A percentile compares a stretch with the other conserved stretches of the same genome.
Conservation (phyloP, 2,888 invertebrate genomes). For the Thera obeliscata region DNA sequence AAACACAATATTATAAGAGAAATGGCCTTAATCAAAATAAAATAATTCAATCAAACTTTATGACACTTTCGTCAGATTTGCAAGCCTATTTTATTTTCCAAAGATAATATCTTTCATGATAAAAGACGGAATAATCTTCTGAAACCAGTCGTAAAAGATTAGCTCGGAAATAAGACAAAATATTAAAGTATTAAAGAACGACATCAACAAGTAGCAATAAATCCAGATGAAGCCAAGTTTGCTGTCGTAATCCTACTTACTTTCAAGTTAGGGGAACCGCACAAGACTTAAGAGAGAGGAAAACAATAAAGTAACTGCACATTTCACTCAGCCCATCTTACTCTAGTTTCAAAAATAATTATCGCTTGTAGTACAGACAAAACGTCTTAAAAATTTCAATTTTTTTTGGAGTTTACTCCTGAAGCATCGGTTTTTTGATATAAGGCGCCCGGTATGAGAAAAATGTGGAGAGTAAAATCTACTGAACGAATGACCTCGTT, state of each 20-base stretch:
- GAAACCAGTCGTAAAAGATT: constrained; percentile 1
- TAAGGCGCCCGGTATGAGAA: too few relatives aligned
- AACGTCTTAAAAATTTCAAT: too few relatives aligned
- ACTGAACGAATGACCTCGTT: too few relatives aligned
- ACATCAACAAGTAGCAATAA: constrained; percentile 18
- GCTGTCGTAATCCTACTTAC: constrained; percentile 15
- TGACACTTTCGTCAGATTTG: not conserved
- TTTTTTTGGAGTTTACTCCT: too few relatives aligned
- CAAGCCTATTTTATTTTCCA: not conserved
- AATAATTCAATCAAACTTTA: not conserved
- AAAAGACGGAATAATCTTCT: not conserved
- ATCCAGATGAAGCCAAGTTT: constrained; percentile 15
- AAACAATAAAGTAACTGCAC: not conserved
- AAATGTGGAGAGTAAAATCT: too few relatives aligned
- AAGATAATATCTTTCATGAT: not conserved
- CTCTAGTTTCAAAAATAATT: too few relatives aligned
- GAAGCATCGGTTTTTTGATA: too few relatives aligned
- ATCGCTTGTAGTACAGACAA: too few relatives aligned
- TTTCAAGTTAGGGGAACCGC: not conserved
- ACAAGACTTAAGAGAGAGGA: not conserved
- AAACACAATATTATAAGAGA: too few relatives aligned
- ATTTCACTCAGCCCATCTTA: too few relatives aligned
- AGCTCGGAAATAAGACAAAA: not conserved
- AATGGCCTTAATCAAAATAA: too few relatives aligned
- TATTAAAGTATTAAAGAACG: constrained; percentile 7